A percentile compares a stretch with the other conserved stretches of the same genome.
phyloP scores from a whole-genome alignment of 2,888 invertebrate species.

The Steinernema carpocapsae region DNA sequence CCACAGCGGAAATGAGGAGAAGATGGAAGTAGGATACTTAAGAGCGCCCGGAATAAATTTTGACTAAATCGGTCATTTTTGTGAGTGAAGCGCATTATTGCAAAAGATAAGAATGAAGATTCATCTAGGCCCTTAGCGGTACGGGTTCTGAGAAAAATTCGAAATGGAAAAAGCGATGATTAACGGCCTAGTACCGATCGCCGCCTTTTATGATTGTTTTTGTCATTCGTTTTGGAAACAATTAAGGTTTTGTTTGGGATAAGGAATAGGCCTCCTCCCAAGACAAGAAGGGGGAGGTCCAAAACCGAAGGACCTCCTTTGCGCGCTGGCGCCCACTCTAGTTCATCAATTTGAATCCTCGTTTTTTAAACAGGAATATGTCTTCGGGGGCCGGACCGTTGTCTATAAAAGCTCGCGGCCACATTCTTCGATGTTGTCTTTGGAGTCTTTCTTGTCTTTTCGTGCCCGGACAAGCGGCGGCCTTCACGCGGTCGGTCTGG shows the following conservation, averaged over 20 bases:
- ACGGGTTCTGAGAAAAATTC: neutral
- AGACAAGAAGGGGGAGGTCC: no score
- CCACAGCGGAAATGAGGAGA: neutral
- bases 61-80: neutral
- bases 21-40: neutral
- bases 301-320: neutral
- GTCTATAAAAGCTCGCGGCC: slow-evolving; percentile 20
- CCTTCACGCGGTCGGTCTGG: no score
- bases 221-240: slow-evolving; percentile 27
- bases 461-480: no score
- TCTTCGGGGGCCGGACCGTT: slow-evolving; percentile 25
- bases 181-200: neutral
- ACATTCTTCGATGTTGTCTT: neutral
- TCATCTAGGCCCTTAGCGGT: no score
- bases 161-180: neutral
- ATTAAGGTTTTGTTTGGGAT: slow-evolving; percentile 9
- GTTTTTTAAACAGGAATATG: slow-evolving; percentile 16
- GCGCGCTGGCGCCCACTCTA: slow-evolving; percentile 2
- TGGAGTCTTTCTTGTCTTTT: no score
- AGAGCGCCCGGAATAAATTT: slow-evolving; percentile 21
- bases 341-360: slow-evolving; percentile 34
- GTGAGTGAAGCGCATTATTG: neutral
- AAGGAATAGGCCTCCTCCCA: neutral
- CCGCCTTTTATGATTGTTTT: slow-evolving; percentile 26
- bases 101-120: neutral